These are phyloP conservation scores for Pseudocheirus occidentalis DNA, from an alignment of 2,797 vertebrate species.

Conservation along the genomic window DNA sequence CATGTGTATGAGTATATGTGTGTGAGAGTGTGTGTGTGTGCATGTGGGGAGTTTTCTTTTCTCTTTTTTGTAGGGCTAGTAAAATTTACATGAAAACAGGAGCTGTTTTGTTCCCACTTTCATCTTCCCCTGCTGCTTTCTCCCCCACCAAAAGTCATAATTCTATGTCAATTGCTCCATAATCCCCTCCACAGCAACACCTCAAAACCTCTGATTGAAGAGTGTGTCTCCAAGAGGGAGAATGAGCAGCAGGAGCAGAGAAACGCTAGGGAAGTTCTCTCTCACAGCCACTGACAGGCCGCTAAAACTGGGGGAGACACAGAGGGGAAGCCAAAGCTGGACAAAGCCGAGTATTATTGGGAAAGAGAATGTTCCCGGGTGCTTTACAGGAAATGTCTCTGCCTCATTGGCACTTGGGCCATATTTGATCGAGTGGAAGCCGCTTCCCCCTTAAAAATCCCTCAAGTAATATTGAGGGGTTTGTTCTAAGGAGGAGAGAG, in stretches of 20 bases:
- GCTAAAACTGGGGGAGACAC: not conserved
- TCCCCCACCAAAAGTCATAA: constrained; percentile 18
- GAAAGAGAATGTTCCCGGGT: not conserved
- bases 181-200: constrained; percentile 11
- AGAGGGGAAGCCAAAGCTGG: not conserved
- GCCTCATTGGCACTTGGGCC: not conserved
- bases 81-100: constrained; percentile 21
- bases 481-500: not conserved
- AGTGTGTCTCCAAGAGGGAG: not conserved
- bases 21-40: not conserved
- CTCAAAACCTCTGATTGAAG: not conserved
- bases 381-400: not conserved
- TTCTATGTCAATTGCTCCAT: not conserved
- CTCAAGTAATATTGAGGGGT: not conserved
- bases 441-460: not conserved
- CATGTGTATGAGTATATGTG: not conserved
- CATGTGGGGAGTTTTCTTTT: not conserved
- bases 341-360: not conserved
- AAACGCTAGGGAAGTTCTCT: not conserved
- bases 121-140: constrained; percentile 3
- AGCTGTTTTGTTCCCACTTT: not conserved
- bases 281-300: not conserved
- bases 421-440: not conserved
- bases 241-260: not conserved
- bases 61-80: not conserved